Evolutionary conservation across 2,888 invertebrate species (phyloP).

Genomic region (Cancer borealis): DNA sequence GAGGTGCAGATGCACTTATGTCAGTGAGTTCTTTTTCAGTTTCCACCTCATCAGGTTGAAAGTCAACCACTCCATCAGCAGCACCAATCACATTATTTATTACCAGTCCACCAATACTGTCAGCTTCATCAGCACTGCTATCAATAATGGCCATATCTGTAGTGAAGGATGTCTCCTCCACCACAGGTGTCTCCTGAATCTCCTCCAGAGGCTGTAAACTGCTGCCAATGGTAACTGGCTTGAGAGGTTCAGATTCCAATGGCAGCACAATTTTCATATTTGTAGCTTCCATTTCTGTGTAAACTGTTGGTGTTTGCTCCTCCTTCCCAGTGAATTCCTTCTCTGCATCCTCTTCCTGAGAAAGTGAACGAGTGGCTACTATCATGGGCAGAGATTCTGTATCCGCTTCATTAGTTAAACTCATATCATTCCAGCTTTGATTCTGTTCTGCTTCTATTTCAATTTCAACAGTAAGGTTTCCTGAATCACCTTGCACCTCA

Average conservation of each 20-base stretch:
- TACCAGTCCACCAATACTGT: conserved; percentile 73
- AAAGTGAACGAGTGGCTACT: conserved; percentile 25
- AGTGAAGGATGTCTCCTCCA: conserved; percentile 64
- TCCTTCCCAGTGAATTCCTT: not conserved
- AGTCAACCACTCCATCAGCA: conserved; percentile 69
- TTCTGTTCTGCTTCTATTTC: not conserved
- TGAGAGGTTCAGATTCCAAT: conserved; percentile 56
- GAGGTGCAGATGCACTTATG: conserved; percentile 66
- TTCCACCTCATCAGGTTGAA: conserved; percentile 68
- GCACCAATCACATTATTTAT: conserved; percentile 75
- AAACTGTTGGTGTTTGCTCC: not conserved
- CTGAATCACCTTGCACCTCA: not conserved
- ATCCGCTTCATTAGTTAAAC: conserved; percentile 4
- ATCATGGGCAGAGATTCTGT: not conserved
- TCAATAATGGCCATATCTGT: conserved; percentile 66
- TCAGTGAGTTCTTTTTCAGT: conserved; percentile 65
- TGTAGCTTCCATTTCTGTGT: conserved; percentile 7
- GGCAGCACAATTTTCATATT: conserved; percentile 14
- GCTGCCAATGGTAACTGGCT: conserved; percentile 68
- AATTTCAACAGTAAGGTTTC: not conserved
- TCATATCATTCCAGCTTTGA: conserved; percentile 30
- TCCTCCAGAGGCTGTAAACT: conserved; percentile 64
- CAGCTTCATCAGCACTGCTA: conserved; percentile 71
- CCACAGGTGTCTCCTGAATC: conserved; percentile 60
- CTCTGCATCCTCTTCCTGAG: not conserved